A percentile compares a stretch with the other conserved stretches of the same genome.
phyloP scores from a whole-genome alignment of 2,113 vertebrate genomes.

The Emydura subglobosa region DNA sequence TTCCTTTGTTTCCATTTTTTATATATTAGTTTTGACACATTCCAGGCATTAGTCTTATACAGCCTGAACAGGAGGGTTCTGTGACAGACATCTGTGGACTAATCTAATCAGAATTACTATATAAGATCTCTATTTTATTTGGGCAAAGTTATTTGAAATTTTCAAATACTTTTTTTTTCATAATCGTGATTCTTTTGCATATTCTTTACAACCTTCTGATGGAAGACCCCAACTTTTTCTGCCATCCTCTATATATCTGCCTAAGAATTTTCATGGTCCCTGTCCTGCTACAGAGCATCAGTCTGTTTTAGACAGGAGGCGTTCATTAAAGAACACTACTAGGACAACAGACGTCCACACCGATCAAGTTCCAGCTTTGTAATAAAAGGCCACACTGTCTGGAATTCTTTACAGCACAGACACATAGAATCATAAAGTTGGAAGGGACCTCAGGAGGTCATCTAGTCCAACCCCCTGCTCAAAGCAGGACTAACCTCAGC shows the following conservation, averaged over 20 bases:
- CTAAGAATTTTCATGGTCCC: not conserved
- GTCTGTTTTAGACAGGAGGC: not conserved
- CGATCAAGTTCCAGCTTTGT: not conserved
- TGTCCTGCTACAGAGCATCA: not conserved
- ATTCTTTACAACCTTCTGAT: not conserved
- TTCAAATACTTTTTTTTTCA: not conserved
- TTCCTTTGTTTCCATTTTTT: not conserved
- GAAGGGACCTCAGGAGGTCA: too few species aligned
- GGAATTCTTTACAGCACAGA: not conserved
- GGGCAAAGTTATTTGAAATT: not conserved
- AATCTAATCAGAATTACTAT: not conserved
- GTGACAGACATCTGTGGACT: not conserved
- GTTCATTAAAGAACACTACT: not conserved
- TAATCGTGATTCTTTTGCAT: not conserved
- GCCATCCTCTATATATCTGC: not conserved
- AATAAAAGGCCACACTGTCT: fast-evolving
- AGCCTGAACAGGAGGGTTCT: not conserved
- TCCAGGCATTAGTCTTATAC: not conserved
- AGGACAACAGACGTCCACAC: not conserved
- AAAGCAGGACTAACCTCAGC: too few species aligned
- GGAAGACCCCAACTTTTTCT: not conserved
- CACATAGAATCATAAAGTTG: not conserved
- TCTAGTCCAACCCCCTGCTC: too few species aligned
- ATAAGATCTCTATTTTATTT: not conserved
- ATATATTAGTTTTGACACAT: not conserved